Evolutionary conservation across 2,113 vertebrate genomes (phyloP).

Genomic region (Cairina moschata): DNA sequence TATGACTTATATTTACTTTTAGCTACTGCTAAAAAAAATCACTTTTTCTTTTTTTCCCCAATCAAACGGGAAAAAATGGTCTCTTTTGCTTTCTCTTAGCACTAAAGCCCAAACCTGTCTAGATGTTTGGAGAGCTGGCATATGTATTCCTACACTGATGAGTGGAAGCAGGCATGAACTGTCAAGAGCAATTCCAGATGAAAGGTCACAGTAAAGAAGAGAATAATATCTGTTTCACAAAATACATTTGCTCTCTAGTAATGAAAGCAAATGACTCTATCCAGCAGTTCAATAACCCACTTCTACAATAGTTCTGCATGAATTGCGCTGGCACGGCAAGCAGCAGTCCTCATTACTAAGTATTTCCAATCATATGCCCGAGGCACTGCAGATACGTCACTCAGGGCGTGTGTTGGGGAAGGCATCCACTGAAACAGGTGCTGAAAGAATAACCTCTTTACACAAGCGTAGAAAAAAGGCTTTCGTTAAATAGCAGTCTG

Average conservation of each 20-base stretch:
- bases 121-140: conserved; percentile 16
- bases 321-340: conserved; percentile 1
- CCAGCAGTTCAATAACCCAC: conserved; percentile 5
- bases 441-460: conserved; percentile 25
- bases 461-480: not conserved
- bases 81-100: not conserved
- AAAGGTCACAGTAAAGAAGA: conserved; percentile 40
- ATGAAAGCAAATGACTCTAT: not conserved
- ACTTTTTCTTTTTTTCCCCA: not conserved
- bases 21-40: not conserved
- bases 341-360: not conserved
- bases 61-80: not conserved
- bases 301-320: not conserved
- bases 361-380: conserved; percentile 41
- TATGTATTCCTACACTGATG: not conserved
- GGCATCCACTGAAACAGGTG: conserved; percentile 37
- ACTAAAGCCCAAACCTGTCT: not conserved
- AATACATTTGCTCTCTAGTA: conserved; percentile 15
- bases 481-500: not conserved
- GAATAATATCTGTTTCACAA: conserved; percentile 5
- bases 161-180: conserved; percentile 46
- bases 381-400: not conserved
- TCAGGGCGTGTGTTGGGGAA: not conserved
- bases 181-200: conserved; percentile 37
- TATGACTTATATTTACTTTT: not conserved